Evolutionary conservation across 1,140 invertebrate species (phyloP).

Genomic region (Rhizoglyphus robini): DNA sequence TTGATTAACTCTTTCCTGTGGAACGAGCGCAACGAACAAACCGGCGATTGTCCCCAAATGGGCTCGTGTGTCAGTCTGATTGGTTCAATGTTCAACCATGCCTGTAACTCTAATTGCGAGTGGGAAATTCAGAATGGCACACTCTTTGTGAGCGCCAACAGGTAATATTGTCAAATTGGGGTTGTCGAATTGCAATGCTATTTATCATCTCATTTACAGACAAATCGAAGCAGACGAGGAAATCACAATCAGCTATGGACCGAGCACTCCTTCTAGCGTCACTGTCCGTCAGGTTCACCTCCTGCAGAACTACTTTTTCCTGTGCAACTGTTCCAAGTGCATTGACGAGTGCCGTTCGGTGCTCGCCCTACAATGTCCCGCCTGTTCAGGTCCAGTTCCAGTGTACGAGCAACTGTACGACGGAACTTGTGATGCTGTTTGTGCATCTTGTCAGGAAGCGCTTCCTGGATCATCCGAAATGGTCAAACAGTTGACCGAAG

Average conservation of each 20-base stretch:
- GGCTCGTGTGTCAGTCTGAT: background rate
- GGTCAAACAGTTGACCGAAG: too few species aligned
- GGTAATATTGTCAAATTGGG: too few species aligned
- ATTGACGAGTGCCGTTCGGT: background rate
- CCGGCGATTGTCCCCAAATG: background rate
- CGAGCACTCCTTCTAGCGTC: background rate
- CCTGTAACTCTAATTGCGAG: background rate
- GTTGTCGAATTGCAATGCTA: too few species aligned
- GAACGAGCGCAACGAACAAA: background rate
- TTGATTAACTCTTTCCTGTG: background rate
- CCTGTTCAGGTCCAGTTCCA: background rate
- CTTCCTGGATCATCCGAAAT: too few species aligned
- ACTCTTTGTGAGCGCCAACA: too few species aligned
- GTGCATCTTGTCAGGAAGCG: too few species aligned
- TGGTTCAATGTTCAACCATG: background rate
- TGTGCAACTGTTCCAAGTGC: background rate
- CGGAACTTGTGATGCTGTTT: too few species aligned
- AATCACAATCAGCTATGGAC: background rate
- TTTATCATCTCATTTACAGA: background rate
- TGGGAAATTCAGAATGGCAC: background rate
- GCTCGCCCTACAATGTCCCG: background rate
- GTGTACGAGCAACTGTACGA: background rate
- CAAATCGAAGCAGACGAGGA: background rate
- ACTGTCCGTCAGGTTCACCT: background rate
- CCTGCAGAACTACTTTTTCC: background rate